A percentile compares a stretch with the other conserved stretches of the same genome.
Evolutionary conservation across 30 jellyfish, hydroid and myxozoan genomes (phyloP).

Genomic region (Aurelia sp.): DNA sequence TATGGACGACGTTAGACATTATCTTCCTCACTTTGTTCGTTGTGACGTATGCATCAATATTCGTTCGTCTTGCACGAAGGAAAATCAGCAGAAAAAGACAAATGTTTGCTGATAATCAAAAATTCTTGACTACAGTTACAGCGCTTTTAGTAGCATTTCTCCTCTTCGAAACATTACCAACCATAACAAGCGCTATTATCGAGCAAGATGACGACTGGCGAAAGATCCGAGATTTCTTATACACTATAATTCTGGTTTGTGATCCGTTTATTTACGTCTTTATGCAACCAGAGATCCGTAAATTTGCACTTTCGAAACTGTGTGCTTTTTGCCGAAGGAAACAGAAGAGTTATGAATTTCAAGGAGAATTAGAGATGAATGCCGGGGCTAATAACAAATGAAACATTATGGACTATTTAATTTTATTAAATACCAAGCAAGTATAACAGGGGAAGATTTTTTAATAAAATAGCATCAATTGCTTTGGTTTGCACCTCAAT

Average conservation of each 20-base stretch:
- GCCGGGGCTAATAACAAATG: too few relatives aligned
- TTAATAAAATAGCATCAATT: too few relatives aligned
- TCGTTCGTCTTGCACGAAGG: slow-evolving; percentile 15
- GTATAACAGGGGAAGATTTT: too few relatives aligned
- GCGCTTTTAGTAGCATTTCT: slow-evolving; percentile 12
- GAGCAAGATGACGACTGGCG: too few relatives aligned
- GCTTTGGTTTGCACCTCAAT: too few relatives aligned
- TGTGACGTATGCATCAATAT: slow-evolving; percentile 31
- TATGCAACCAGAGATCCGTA: slow-evolving; percentile 24
- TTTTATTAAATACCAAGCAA: too few relatives aligned
- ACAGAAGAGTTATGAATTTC: too few relatives aligned
- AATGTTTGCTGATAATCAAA: neutral
- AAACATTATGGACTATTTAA: too few relatives aligned
- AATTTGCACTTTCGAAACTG: neutral
- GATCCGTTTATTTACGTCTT: slow-evolving; percentile 27
- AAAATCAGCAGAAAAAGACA: neutral
- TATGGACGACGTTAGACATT: slow-evolving; percentile 19
- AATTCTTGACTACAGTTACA: slow-evolving; percentile 25
- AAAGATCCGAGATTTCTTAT: neutral
- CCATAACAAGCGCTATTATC: neutral
- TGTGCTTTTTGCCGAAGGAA: neutral
- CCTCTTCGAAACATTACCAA: slow-evolving; percentile 10
- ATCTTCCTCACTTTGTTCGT: neutral
- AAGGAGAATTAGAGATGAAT: too few relatives aligned
- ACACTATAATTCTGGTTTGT: slow-evolving; percentile 5